These are phyloP conservation scores for Anthophora plumipes DNA, from an alignment of 2,888 invertebrate genomes.

Conservation along the genomic window DNA sequence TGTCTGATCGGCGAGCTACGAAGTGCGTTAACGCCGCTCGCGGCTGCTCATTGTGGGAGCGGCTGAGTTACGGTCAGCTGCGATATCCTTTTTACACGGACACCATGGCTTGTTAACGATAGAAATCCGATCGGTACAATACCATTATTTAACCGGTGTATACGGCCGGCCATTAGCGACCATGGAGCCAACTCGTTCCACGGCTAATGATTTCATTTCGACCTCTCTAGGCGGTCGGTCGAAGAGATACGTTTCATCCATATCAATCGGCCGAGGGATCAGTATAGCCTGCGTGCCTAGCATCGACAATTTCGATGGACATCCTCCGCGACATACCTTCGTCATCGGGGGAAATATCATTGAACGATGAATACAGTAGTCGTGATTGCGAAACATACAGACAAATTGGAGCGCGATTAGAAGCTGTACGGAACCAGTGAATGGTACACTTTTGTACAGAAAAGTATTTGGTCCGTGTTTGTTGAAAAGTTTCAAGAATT, in stretches of 20 bases:
- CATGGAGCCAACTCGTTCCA: conserved; percentile 41
- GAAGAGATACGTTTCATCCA: conserved; percentile 60
- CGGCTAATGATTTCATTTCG: conserved; percentile 82
- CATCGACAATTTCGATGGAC: conserved; percentile 47
- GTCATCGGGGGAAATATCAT: conserved; percentile 50
- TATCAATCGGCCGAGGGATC: conserved; percentile 53
- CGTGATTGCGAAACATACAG: conserved; percentile 50
- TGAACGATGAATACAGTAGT: conserved; percentile 51
- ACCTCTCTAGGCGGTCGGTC: conserved; percentile 50
- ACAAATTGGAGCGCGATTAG: conserved; percentile 55
- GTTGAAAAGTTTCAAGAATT: no score
- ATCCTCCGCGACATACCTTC: no score
- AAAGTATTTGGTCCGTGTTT: no score
- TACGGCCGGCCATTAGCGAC: conserved; percentile 74
- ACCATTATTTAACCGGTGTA: conserved; percentile 81
- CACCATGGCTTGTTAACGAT: conserved; percentile 81
- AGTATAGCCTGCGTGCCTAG: conserved; percentile 50
- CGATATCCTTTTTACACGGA: conserved; percentile 77
- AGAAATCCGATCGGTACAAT: conserved; percentile 83
- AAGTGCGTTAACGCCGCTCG: conserved; percentile 77
- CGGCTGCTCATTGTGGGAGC: conserved; percentile 79
- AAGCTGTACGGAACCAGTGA: conserved; percentile 26
- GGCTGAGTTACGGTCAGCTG: conserved; percentile 77
- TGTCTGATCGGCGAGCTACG: conserved; percentile 74
- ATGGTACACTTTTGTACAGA: conserved; percentile 22